phyloP scores from a whole-genome alignment of 2,888 invertebrate genomes.

The Hypomecis atomaria region DNA sequence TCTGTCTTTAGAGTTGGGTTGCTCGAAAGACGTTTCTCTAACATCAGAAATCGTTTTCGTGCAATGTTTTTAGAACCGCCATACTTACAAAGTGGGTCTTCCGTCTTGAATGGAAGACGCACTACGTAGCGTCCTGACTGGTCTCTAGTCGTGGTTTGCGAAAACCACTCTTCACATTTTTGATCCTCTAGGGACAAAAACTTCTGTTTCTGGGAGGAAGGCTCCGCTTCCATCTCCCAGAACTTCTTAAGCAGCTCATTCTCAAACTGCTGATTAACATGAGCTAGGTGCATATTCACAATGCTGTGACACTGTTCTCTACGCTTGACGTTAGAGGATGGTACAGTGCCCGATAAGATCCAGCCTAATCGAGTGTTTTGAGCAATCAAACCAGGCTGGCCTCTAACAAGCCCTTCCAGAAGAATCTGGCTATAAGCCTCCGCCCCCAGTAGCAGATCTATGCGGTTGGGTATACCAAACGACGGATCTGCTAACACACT shows the following conservation, averaged over 20 bases:
- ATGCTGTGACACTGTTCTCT: not conserved
- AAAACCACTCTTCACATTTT: not conserved
- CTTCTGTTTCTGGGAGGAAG: not conserved
- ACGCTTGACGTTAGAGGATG: not conserved
- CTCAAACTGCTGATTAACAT: constrained; percentile 1
- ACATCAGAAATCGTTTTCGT: not conserved
- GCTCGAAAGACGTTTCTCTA: not conserved
- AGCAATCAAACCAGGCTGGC: not conserved
- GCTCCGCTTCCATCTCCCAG: not conserved
- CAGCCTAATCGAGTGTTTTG: constrained; percentile 1
- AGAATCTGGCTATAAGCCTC: not conserved
- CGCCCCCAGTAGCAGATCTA: not conserved
- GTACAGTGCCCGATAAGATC: not conserved
- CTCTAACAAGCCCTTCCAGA: not conserved
- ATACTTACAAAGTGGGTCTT: too few species aligned
- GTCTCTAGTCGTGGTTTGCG: not conserved
- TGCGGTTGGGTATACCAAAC: not conserved
- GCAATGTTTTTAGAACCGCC: too few species aligned
- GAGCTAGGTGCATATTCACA: not conserved
- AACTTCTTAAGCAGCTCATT: constrained; percentile 1
- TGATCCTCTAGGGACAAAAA: not conserved
- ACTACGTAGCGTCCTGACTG: too few species aligned
- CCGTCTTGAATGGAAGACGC: too few species aligned
- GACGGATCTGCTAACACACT: not conserved
- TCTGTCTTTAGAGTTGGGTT: not conserved